Evolutionary conservation across 2,888 invertebrate genomes (phyloP).

Genomic region (Xestia rhomboidea): DNA sequence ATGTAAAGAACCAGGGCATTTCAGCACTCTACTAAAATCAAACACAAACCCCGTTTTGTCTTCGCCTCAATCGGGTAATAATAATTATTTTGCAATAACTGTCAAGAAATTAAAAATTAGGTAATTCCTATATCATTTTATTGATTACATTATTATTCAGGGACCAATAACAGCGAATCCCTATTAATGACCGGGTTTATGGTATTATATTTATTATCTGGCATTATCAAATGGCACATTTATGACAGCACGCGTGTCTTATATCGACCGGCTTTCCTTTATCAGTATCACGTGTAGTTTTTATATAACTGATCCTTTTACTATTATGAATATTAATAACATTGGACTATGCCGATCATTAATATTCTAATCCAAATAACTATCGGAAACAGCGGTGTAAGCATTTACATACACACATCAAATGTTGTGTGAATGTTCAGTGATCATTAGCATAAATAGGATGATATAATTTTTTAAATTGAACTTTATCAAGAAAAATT

Average conservation of each 20-base stretch:
- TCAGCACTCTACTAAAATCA: neutral
- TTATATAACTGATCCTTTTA: slow-evolving; percentile 10
- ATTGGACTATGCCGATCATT: neutral
- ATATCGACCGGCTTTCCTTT: slow-evolving; percentile 19
- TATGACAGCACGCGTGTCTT: slow-evolving; percentile 4
- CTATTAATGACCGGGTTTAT: slow-evolving; percentile 5
- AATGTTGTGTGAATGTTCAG: too few species aligned
- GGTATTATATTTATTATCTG: slow-evolving; percentile 7
- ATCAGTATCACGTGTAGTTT: slow-evolving; percentile 19
- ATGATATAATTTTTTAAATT: too few species aligned
- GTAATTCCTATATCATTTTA: neutral
- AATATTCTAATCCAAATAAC: neutral
- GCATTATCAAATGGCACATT: slow-evolving; percentile 26
- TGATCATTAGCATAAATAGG: too few species aligned
- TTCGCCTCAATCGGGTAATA: neutral
- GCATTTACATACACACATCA: neutral
- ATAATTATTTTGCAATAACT: neutral
- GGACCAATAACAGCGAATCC: neutral
- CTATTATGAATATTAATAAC: neutral
- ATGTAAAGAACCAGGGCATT: neutral
- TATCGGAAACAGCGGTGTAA: neutral
- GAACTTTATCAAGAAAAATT: too few species aligned
- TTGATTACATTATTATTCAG: neutral
- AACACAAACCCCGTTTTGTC: neutral
- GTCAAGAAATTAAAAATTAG: neutral